A percentile compares a stretch with the other conserved stretches of the same genome.
phyloP scores from a whole-genome alignment of 2,113 vertebrate genomes.

The Erythrocebus patas region DNA sequence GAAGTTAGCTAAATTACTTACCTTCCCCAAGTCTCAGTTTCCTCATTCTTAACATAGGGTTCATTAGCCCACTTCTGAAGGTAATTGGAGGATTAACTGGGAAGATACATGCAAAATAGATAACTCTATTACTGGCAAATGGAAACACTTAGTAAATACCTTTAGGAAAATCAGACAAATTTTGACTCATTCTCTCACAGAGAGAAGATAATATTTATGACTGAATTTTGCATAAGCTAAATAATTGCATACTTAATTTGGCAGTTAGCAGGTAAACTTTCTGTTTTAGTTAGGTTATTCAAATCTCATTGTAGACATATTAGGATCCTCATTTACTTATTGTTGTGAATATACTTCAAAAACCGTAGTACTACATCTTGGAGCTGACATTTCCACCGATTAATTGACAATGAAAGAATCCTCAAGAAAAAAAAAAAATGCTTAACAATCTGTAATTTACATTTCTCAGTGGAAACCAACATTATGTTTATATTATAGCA shows the following conservation, averaged over 20 bases:
- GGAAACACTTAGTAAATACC: background rate
- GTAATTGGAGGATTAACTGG: background rate
- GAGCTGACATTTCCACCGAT: conserved; percentile 49
- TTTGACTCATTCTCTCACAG: background rate
- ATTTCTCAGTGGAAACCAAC: conserved; percentile 74
- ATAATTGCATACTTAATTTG: background rate
- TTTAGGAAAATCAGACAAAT: background rate
- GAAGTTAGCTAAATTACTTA: background rate
- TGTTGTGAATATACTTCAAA: background rate
- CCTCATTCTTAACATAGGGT: background rate
- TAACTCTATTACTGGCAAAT: background rate
- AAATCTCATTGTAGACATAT: background rate
- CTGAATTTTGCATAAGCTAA: background rate
- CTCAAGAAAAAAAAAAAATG: conserved; percentile 41
- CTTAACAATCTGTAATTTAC: conserved; percentile 60
- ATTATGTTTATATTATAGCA: conserved; percentile 72
- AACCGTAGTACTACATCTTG: background rate
- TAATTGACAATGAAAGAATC: conserved; percentile 62
- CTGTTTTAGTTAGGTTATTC: background rate
- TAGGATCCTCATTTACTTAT: background rate
- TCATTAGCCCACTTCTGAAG: background rate
- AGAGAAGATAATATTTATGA: background rate
- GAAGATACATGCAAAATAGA: background rate
- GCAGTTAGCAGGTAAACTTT: background rate
- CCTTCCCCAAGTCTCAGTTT: background rate